Base-by-base conservation (phyloP, 2,113 vertebrate species). In the Phalacrocorax pelagicus region DNA sequence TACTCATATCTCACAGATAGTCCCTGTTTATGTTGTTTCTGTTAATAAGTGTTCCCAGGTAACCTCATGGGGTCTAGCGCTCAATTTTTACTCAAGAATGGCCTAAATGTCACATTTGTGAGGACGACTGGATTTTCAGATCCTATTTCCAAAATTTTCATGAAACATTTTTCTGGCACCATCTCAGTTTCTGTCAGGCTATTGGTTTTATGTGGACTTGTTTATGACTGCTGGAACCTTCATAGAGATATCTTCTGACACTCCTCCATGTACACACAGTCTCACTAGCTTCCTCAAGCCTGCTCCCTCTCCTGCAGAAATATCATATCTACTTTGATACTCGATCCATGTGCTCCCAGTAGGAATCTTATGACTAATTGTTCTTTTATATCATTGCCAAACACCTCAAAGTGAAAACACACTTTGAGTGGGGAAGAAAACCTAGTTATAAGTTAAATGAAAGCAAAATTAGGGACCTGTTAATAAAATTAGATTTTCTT, bases 401-500 rank as follows among this genome's bases (percentile, higher is more conserved):
- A 93, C 82, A 54, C 81, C 88, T 86, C 70, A 80, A 94, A 94
- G 88, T 96, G 74, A 98, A 98, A 98, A 97, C 93, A 97, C 73
- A 91, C 74, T 94, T 89, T 82, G 80, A 47, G 65, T 66, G 19
- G 58, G 40, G 70, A 92, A 73, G 12, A 29, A 88, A 94, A 94
- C n/a, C 54, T 65, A 92, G 95, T 95, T 94, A 73, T 85, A 97
- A 98, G 90, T 97, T 92, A 96, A 98, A 97, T 11, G 79, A 97
- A 98, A 95, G 96, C 84, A 96, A 98, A 98, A 97, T 98, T 98
- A 98, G 96, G 84, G 88, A 36, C 86, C 27, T 90, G 85, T 42
- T 98, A 98, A 98, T 98, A 98, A 98, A 98, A 98, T 98, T 81
- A 97, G 96, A 97, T 98, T 97, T 98, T 97, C 97, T 96, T 69